Evolutionary conservation across 2,113 vertebrate species (phyloP).

Genomic region (Nesospiza acunhae): DNA sequence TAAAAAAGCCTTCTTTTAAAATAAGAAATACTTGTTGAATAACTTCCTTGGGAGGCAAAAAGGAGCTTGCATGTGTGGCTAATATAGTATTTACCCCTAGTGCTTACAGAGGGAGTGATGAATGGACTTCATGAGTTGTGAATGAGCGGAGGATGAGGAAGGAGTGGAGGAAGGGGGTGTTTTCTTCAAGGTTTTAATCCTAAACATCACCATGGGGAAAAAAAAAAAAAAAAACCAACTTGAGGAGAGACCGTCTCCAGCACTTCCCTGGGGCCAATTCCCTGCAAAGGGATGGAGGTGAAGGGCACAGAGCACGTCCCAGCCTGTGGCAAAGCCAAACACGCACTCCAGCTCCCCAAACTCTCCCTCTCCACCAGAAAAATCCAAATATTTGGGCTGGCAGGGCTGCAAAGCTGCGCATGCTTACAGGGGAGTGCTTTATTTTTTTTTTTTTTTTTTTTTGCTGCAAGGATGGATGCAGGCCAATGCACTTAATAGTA

Average conservation of each 20-base stretch:
- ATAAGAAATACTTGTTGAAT: background rate
- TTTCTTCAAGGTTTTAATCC: background rate
- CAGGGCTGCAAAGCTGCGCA: conserved; percentile 46
- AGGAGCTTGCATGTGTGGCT: background rate
- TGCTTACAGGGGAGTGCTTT: background rate
- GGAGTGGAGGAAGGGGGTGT: background rate
- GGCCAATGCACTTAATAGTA: conserved; percentile 62
- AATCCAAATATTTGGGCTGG: conserved; percentile 64
- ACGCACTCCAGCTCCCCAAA: background rate
- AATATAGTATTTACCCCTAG: background rate
- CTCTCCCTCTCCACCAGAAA: background rate
- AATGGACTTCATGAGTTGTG: background rate
- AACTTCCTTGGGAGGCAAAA: background rate
- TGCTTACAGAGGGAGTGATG: background rate
- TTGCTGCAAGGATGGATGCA: conserved; percentile 32
- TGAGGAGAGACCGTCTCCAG: background rate
- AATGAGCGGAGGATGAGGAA: background rate
- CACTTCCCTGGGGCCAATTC: background rate
- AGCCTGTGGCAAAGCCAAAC: background rate
- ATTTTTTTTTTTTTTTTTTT: background rate
- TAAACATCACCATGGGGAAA: background rate
- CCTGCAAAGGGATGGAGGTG: background rate
- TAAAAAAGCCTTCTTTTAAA: rapidly evolving
- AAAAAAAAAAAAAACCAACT: rapidly evolving
- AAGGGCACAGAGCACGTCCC: background rate